Conservation (phyloP, 2,113 vertebrate genomes). For the Atlantisia rogersi region DNA sequence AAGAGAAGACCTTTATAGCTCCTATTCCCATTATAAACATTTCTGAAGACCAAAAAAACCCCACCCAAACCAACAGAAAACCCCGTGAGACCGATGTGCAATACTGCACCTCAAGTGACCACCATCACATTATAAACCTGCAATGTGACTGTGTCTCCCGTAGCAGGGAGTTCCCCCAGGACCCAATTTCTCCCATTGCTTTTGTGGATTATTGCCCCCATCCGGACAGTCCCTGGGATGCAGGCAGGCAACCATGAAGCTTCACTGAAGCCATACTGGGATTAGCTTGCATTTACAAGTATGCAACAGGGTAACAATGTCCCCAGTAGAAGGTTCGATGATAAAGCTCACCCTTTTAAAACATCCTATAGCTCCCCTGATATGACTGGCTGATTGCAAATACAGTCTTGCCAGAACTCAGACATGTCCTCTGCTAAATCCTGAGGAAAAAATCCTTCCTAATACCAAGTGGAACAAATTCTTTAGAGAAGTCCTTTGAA, state of each 20-base stretch:
- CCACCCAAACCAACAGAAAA: background rate
- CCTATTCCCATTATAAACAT: background rate
- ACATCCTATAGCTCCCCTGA: background rate
- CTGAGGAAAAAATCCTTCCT: background rate
- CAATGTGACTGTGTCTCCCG: background rate
- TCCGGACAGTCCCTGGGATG: background rate
- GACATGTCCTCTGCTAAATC: background rate
- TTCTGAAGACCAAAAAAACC: background rate
- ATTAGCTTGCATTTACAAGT: background rate
- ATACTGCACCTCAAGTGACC: background rate
- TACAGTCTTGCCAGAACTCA: background rate
- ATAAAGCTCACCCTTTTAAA: background rate
- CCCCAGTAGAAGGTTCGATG: background rate
- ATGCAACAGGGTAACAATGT: background rate
- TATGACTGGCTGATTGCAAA: background rate
- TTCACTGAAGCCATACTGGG: background rate
- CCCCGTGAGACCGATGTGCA: background rate
- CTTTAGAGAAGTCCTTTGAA: background rate
- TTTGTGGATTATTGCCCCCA: slow-evolving; percentile 4
- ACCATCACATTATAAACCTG: background rate
- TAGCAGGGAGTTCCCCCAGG: background rate
- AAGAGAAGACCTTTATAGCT: background rate
- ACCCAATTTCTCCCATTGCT: background rate
- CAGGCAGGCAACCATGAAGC: background rate
- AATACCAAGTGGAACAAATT: background rate